Conservation (phyloP, 2,888 invertebrate genomes). For the Priocnemis perturbator region DNA sequence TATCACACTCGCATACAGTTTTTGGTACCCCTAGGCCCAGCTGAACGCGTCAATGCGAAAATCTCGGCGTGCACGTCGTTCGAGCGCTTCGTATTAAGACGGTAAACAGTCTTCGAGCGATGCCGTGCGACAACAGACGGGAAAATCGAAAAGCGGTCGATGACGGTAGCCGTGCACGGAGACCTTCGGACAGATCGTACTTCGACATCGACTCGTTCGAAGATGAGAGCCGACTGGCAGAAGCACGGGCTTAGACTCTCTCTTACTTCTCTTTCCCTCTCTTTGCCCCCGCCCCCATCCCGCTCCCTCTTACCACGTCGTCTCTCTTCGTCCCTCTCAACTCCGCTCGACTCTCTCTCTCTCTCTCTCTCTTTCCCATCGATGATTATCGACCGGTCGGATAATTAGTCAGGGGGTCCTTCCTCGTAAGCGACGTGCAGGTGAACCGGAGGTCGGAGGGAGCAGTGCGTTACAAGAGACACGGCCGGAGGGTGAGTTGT, state of each 20-base stretch:
- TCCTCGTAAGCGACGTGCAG: constrained; percentile 30
- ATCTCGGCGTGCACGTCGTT: no score
- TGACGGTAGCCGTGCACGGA: no score
- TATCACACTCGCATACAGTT: no score
- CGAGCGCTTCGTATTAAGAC: no score
- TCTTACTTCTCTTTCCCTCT: no score
- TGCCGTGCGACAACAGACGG: no score
- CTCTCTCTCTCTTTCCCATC: constrained; percentile 49
- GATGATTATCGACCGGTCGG: constrained; percentile 68
- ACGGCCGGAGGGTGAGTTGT: constrained; percentile 18
- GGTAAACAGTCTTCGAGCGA: no score
- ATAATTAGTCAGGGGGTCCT: constrained; percentile 56
- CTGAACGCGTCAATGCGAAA: no score
- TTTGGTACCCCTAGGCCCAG: no score
- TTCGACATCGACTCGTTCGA: constrained; percentile 18
- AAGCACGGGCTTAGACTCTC: constrained; percentile 3
- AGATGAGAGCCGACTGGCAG: constrained; percentile 32
- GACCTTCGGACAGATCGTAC: neutral
- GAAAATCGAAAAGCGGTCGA: no score
- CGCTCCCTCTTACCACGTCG: neutral
- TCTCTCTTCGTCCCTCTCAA: neutral
- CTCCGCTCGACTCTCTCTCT: neutral
- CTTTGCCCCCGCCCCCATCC: neutral
- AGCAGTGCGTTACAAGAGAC: constrained; percentile 1
- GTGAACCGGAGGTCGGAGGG: constrained; percentile 12